These are phyloP conservation scores for Uloborus diversus DNA, from an alignment of 1,140 invertebrate species.

Conservation along the genomic window DNA sequence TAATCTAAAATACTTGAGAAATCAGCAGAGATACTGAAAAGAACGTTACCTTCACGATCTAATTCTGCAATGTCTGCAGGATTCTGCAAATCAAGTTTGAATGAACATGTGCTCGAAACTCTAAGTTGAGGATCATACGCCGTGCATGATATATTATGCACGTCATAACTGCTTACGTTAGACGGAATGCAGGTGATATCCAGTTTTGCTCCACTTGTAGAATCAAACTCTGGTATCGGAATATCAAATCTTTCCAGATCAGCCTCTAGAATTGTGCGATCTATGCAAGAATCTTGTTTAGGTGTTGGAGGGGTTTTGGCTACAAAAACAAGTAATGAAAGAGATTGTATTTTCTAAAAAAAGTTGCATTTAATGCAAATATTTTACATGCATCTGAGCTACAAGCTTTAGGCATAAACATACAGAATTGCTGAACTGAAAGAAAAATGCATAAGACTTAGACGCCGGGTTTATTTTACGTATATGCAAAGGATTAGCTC, in stretches of 20 bases:
- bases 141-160: not conserved
- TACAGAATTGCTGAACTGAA: too few relatives aligned
- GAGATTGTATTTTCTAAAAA: too few relatives aligned
- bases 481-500: too few relatives aligned
- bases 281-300: slow-evolving; percentile 8
- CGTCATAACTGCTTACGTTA: not conserved
- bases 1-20: not conserved
- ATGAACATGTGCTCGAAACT: not conserved
- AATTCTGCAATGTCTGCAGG: not conserved
- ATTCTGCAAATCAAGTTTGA: slow-evolving; percentile 1
- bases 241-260: not conserved
- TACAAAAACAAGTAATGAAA: not conserved
- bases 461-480: too few relatives aligned
- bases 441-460: too few relatives aligned
- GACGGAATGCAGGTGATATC: not conserved
- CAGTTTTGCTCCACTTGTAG: slow-evolving; percentile 15
- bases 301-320: not conserved
- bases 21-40: not conserved
- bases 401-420: too few relatives aligned
- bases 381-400: too few relatives aligned
- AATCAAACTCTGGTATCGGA: slow-evolving; percentile 1
- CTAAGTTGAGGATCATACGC: slow-evolving; percentile 13
- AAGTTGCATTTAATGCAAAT: too few relatives aligned
- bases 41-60: not conserved
- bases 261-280: not conserved